Evolutionary conservation across 2,113 vertebrate genomes (phyloP), one percentile per base, ranked within the genome.

Genomic region (Camelus dromedarius): DNA sequence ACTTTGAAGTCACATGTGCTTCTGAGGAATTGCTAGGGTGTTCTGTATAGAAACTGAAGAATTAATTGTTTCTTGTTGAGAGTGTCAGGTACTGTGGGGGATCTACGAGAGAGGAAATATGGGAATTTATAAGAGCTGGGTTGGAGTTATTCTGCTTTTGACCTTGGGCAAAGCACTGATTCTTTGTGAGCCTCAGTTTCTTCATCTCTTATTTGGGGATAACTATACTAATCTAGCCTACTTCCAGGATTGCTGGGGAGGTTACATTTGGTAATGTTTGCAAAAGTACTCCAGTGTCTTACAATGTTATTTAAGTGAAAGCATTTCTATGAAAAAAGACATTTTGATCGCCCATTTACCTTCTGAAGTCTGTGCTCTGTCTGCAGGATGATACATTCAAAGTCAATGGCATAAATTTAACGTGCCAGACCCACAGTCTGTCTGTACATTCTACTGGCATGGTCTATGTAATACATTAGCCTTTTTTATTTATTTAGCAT

Each of bases 401-500:
- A 91, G 50, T 28, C 56, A 79, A 22, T 66, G 56, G 90, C 77
- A 70, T 77, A 48, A 64, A 81, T 64, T 73, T 81, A 79, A 66
- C 62, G 76, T 8, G 46, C 22, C 54, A 3, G 26, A 89, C 50
- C 48, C 46, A 28, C 14, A 84, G 58, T 50, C 76, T 24, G 10
- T 85, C 30, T 66, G 56, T 38, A 62, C 20, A 46, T 70, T 50
- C 30, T 58, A 13, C 18, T 50, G 92, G 4, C 48, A n/a, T 22
- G 48, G 54, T 48, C 92, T 80, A 6, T 67, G 56, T 48, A 86
- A 64, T 70, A 38, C 22, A 46, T 85, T 69, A 93, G 80, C 64
- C 86, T 95, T 94, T 92, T 72, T 30, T 30, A 88, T 96, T 91
- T 96, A 91, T 95, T 97, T 94, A 94, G 42, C 32, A 85, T 82